phyloP scores from a whole-genome alignment of 2,888 invertebrate species.

The Drosophila gaucha region DNA sequence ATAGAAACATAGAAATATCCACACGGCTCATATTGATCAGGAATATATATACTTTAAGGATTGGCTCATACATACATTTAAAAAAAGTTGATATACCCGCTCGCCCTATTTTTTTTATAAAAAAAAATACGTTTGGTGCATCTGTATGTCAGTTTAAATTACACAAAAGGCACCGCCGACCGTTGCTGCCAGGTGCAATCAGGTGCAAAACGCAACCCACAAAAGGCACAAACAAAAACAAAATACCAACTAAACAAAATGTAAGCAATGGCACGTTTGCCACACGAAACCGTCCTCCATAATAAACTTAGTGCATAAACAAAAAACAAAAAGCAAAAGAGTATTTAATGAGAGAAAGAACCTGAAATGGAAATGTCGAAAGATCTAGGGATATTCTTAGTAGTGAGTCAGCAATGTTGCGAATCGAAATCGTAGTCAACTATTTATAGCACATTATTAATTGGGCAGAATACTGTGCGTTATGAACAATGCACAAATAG shows the following conservation, averaged over 20 bases:
- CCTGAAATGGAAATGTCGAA: neutral
- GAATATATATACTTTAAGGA: too few species aligned
- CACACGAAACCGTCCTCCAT: slow-evolving; percentile 37
- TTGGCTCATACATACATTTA: too few species aligned
- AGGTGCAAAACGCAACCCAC: slow-evolving; percentile 45
- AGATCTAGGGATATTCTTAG: slow-evolving; percentile 18
- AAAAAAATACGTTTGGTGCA: slow-evolving; percentile 26
- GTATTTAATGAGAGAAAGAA: neutral
- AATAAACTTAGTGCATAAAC: slow-evolving; percentile 37
- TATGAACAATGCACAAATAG: neutral
- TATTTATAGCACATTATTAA: slow-evolving; percentile 53
- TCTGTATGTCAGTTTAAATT: slow-evolving; percentile 60
- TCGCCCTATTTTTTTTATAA: neutral
- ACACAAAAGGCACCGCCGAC: slow-evolving; percentile 48
- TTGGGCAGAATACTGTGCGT: neutral
- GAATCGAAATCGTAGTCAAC: slow-evolving; percentile 31
- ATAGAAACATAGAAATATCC: too few species aligned
- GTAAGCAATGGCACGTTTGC: slow-evolving; percentile 58
- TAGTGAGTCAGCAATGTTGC: slow-evolving; percentile 27
- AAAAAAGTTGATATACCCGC: neutral
- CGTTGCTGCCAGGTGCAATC: slow-evolving; percentile 54
- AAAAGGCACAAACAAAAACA: slow-evolving; percentile 27
- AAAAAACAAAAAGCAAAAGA: slow-evolving; percentile 9
- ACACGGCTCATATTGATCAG: too few species aligned
- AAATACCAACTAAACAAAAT: slow-evolving; percentile 59